phyloP scores from a whole-genome alignment of 1,140 invertebrate species.

The Galendromus occidentalis region DNA sequence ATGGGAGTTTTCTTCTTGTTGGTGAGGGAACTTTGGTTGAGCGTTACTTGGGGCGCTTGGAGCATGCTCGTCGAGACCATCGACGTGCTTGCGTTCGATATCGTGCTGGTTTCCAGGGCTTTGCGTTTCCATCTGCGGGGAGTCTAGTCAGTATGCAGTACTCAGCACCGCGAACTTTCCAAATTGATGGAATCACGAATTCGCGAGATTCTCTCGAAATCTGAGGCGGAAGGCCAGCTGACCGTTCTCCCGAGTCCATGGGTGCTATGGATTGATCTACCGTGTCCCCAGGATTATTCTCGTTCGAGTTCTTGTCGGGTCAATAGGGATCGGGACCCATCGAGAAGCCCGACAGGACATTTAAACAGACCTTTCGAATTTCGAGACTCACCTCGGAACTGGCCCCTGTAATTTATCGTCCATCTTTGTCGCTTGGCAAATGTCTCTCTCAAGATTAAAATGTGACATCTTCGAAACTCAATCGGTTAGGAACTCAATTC shows the following conservation, averaged over 20 bases:
- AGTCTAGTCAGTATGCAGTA: not conserved
- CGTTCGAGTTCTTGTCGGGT: too few species aligned
- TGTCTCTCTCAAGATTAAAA: not conserved
- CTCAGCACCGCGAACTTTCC: too few species aligned
- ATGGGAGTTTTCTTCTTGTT: conserved; percentile 6
- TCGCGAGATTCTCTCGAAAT: too few species aligned
- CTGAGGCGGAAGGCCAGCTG: too few species aligned
- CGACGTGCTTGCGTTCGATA: not conserved
- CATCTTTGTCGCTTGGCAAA: conserved; percentile 3
- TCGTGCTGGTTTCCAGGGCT: not conserved
- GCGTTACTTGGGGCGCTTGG: not conserved
- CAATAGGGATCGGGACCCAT: too few species aligned
- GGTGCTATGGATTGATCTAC: too few species aligned
- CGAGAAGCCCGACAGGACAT: too few species aligned
- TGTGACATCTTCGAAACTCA: not conserved
- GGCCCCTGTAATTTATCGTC: conserved; percentile 4
- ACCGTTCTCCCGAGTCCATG: too few species aligned
- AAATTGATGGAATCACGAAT: too few species aligned
- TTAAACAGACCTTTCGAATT: too few species aligned
- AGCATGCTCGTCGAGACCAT: not conserved
- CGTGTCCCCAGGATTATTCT: too few species aligned
- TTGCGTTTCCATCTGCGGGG: not conserved
- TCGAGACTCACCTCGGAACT: not conserved
- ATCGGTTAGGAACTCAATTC: not conserved
- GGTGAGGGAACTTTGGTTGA: not conserved